phyloP scores from a whole-genome alignment of 92 coral and sea anemone genomes.

The Epizoanthus rinbou region DNA sequence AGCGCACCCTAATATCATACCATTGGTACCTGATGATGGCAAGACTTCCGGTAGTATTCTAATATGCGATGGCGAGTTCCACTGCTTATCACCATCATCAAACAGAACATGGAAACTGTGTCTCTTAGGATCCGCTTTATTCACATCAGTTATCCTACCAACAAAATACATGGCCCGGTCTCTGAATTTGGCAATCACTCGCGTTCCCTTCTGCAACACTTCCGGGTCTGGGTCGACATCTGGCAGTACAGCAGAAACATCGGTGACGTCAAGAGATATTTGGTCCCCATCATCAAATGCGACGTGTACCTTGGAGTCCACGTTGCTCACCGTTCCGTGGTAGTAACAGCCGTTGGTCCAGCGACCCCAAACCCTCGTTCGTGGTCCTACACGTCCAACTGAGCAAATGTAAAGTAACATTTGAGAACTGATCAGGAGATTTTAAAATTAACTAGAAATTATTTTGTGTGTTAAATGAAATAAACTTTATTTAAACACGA shows the following conservation, averaged over 20 bases:
- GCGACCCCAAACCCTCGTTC: slow-evolving; percentile 63
- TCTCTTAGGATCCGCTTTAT: slow-evolving; percentile 27
- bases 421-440: too few relatives aligned
- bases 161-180: slow-evolving; percentile 49
- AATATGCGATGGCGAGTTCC: slow-evolving; percentile 41
- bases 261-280: slow-evolving; percentile 51
- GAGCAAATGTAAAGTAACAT: background rate
- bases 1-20: too few relatives aligned
- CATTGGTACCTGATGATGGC: slow-evolving; percentile 26
- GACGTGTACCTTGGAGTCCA: slow-evolving; percentile 55
- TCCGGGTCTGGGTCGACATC: slow-evolving; percentile 66
- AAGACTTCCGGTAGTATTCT: slow-evolving; percentile 52
- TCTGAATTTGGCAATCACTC: slow-evolving; percentile 57
- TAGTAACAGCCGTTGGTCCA: slow-evolving; percentile 56
- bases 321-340: slow-evolving; percentile 58
- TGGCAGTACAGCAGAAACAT: slow-evolving; percentile 53
- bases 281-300: slow-evolving; percentile 66
- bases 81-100: slow-evolving; percentile 67
- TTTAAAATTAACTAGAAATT: too few relatives aligned
- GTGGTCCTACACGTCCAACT: slow-evolving; percentile 64
- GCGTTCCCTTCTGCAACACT: slow-evolving; percentile 53
- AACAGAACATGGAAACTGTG: slow-evolving; percentile 57
- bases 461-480: too few relatives aligned
- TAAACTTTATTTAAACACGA: too few relatives aligned
- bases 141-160: slow-evolving; percentile 53